phyloP scores from a whole-genome alignment of 2,888 invertebrate species.

The Meiosimyza platycephala region DNA sequence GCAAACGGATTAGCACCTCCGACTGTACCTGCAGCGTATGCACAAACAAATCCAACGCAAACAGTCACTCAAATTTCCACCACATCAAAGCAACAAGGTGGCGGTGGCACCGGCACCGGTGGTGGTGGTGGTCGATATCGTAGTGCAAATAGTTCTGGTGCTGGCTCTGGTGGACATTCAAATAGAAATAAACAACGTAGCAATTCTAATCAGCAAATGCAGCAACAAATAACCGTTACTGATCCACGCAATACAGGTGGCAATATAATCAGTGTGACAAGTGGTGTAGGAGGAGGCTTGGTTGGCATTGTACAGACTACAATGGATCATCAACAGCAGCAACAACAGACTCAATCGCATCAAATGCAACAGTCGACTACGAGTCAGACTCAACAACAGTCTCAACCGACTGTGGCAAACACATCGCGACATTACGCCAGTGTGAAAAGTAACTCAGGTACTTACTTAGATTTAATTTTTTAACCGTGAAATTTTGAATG shows the following conservation, averaged over 20 bases:
- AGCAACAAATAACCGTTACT: constrained; percentile 41
- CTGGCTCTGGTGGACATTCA: constrained; percentile 53
- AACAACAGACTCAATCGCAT: constrained; percentile 53
- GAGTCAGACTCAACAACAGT: constrained; percentile 48
- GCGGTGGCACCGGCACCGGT: constrained; percentile 45
- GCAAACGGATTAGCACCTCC: constrained; percentile 79
- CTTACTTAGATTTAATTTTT: background rate
- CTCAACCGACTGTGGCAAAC: constrained; percentile 46
- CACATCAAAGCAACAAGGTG: constrained; percentile 55
- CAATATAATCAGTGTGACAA: constrained; percentile 53
- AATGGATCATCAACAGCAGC: constrained; percentile 57
- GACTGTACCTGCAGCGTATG: constrained; percentile 69
- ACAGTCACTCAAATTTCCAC: constrained; percentile 55
- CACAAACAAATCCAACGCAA: constrained; percentile 56
- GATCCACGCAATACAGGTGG: constrained; percentile 40
- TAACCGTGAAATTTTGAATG: too few relatives aligned
- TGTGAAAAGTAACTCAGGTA: constrained; percentile 56
- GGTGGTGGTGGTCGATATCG: constrained; percentile 58
- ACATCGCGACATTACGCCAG: constrained; percentile 54
- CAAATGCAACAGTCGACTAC: constrained; percentile 51
- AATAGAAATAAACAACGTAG: constrained; percentile 61
- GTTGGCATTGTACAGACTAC: constrained; percentile 57
- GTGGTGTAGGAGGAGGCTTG: constrained; percentile 53
- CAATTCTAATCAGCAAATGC: constrained; percentile 48
- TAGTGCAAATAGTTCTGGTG: constrained; percentile 56